Conservation (phyloP, 2,888 invertebrate genomes). For the Dorcus hopei region DNA sequence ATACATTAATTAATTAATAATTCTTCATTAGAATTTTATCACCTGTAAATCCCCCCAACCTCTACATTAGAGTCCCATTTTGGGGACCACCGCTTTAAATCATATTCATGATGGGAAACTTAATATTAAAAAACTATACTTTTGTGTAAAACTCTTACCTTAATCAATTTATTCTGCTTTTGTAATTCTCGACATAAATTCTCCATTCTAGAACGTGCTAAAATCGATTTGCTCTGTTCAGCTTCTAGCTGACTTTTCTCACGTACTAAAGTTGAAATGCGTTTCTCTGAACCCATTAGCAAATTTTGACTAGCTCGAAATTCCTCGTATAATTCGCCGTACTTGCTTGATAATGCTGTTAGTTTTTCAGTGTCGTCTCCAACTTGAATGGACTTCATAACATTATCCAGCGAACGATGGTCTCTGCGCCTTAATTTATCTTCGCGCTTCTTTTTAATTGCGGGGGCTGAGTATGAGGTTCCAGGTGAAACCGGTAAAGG, state of each 20-base stretch:
- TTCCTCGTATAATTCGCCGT: neutral
- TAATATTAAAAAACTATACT: too few species aligned
- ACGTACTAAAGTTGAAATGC: neutral
- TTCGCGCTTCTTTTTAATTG: neutral
- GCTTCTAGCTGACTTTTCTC: conserved; percentile 35
- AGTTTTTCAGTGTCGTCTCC: neutral
- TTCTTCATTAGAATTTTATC: too few species aligned
- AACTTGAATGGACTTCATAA: neutral
- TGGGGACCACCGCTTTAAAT: too few species aligned
- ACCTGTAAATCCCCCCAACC: too few species aligned
- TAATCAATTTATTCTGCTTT: conserved; percentile 86
- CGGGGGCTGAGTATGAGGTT: neutral
- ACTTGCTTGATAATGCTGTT: neutral
- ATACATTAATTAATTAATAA: too few species aligned
- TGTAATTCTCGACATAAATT: conserved; percentile 90
- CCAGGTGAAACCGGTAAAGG: neutral
- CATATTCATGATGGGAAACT: too few species aligned
- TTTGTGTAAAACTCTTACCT: conserved; percentile 53
- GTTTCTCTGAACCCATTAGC: neutral
- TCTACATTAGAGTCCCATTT: too few species aligned
- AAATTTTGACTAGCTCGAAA: neutral
- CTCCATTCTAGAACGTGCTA: conserved; percentile 81
- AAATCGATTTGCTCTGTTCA: conserved; percentile 78
- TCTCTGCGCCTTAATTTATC: neutral
- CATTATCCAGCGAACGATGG: neutral